phyloP scores from a whole-genome alignment of 2,113 vertebrate species.

The Orthochromis indermauri region DNA sequence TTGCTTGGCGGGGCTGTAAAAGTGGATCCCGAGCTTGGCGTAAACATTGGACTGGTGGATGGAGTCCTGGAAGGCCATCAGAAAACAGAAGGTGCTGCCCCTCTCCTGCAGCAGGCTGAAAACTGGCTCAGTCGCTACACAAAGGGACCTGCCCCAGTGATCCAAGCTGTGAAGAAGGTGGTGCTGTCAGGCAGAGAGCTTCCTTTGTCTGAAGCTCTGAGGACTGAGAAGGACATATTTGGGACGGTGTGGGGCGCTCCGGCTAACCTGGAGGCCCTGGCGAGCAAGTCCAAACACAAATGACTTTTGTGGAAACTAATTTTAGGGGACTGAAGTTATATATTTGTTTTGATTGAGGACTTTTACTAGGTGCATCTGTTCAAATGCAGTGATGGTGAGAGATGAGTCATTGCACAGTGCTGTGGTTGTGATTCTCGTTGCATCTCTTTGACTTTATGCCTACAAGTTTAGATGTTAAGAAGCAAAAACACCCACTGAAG shows the following conservation, averaged over 20 bases:
- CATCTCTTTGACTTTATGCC: neutral
- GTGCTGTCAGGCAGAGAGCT: constrained; percentile 80
- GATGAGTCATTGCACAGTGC: neutral
- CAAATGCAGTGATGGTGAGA: neutral
- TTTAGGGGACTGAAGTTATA: neutral
- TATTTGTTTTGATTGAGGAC: neutral
- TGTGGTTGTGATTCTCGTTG: neutral
- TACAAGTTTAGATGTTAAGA: neutral
- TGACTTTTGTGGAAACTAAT: constrained; percentile 40
- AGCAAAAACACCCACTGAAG: neutral
- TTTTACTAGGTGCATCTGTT: neutral
- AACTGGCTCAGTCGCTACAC: constrained; percentile 77
- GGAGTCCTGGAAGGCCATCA: constrained; percentile 54
- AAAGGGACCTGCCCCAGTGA: constrained; percentile 73
- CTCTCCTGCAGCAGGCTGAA: constrained; percentile 61
- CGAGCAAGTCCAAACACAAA: constrained; percentile 75
- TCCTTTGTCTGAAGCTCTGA: constrained; percentile 77
- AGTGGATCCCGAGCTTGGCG: constrained; percentile 69
- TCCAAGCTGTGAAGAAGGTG: constrained; percentile 80
- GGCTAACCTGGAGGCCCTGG: constrained; percentile 82
- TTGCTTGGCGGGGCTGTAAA: constrained; percentile 73
- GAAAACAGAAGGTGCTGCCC: constrained; percentile 6
- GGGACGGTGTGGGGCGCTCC: constrained; percentile 88
- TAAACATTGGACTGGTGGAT: constrained; percentile 77
- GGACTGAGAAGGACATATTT: constrained; percentile 80